Evolutionary conservation across 2,888 invertebrate genomes (phyloP), one percentile per base, ranked within the genome.

Genomic region (Lumbricus terrestris): DNA sequence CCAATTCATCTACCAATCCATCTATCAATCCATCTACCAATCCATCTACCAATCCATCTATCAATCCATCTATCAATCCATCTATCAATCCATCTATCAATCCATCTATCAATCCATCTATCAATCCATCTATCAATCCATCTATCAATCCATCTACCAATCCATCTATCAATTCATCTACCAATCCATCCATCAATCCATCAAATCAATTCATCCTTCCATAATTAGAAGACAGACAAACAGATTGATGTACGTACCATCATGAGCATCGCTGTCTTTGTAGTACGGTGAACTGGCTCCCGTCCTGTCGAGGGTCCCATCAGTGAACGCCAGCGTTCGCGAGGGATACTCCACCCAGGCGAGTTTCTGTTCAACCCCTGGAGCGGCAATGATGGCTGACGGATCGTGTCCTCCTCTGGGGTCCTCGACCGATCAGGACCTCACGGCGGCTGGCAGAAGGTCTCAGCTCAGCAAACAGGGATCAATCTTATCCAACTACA

Each of bases 401-500:
- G 37, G 37, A 85, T n/a, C 38, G 38, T 83, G n/a, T 40, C 82
- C 85, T 33, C 88, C 33, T 8, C 88, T 20, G 69, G 85, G 85
- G 20, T n/a, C 35, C 85, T 85, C 16, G 15, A 85, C 15, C 85
- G 85, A 85, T 5, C 85, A 85, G 16, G 85, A 85, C 85, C 29
- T 69, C 69, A 13, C 35, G 35, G 85, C 85, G 35, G 37, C 35
- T 33, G 20, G 34, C 20, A 88, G 88, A 15, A 69, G 90, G 34
- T 34, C 38, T 11, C 90, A 91, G 90, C 91, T 92, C 34, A 18
- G 42, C 42, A 92, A 92, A 69, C 92, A 93, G 89, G 93, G 92
- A 16, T 93, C 93, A n/a, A 90, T 93, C 42, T 83, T 93, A 90
- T 93, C 93, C 13, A 92, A 92, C 89, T 93, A 93, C 91, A 91